Evolutionary conservation across 2,113 vertebrate genomes (phyloP).

Genomic region (Semnornis frantzii): DNA sequence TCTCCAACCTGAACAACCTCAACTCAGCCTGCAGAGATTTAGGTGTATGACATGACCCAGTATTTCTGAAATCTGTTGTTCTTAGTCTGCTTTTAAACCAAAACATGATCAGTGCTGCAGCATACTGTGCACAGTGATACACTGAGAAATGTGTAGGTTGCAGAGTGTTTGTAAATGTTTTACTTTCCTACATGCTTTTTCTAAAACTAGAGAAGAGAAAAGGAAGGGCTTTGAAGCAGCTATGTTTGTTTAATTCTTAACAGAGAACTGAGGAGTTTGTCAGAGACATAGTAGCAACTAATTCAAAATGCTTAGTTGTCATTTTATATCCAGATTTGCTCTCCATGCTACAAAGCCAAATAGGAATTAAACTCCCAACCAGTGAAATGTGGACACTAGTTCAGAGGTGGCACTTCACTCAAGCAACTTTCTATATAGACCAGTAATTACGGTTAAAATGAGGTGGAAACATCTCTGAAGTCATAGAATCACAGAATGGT

Average conservation of each 20-base stretch:
- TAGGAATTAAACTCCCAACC: background rate
- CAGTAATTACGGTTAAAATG: background rate
- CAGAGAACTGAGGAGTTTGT: background rate
- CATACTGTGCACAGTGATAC: background rate
- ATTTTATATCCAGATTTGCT: background rate
- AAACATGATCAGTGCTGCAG: background rate
- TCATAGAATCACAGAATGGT: background rate
- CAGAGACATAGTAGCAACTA: conserved; percentile 15
- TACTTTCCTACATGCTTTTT: background rate
- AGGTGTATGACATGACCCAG: background rate
- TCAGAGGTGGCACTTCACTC: background rate
- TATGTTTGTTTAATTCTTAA: background rate
- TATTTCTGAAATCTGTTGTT: background rate
- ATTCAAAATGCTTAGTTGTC: conserved; percentile 14
- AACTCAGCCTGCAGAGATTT: too few species aligned
- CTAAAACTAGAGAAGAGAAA: background rate
- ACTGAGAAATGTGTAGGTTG: rapidly evolving
- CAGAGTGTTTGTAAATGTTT: conserved; percentile 21
- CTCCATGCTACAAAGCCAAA: background rate
- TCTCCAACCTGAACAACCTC: too few species aligned
- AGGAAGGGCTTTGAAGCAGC: background rate
- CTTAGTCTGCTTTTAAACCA: background rate
- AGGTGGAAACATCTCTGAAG: background rate
- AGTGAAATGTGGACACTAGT: background rate
- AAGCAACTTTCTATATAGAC: background rate